A percentile compares a stretch with the other conserved stretches of the same genome.
Evolutionary conservation across 2,888 invertebrate species (phyloP).

Genomic region (Pheosia gnoma): DNA sequence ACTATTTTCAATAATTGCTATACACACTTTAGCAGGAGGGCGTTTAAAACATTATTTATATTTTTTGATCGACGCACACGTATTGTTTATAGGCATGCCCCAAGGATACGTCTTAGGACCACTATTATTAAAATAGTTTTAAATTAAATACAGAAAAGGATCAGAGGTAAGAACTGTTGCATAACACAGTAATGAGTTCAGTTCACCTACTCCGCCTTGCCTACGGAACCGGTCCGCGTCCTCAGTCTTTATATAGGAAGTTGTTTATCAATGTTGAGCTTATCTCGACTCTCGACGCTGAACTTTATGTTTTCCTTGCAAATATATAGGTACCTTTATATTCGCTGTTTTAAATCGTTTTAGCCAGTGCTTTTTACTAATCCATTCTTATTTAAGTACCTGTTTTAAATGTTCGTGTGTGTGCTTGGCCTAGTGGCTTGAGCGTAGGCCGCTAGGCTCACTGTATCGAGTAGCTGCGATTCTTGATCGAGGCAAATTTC

Average conservation of each 20-base stretch:
- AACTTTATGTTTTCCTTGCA: slow-evolving; percentile 23
- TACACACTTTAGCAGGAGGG: too few relatives aligned
- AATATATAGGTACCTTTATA: slow-evolving; percentile 14
- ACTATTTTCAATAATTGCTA: too few relatives aligned
- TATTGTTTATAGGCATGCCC: neutral
- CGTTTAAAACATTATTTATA: too few relatives aligned
- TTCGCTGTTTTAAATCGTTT: neutral
- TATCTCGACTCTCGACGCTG: slow-evolving; percentile 13
- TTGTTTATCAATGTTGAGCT: slow-evolving; percentile 29
- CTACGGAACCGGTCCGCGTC: slow-evolving; percentile 30
- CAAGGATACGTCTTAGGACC: neutral
- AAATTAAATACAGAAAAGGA: neutral
- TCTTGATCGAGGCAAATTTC: too few relatives aligned
- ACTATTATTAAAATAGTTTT: neutral
- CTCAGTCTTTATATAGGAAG: slow-evolving; percentile 39
- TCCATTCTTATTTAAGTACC: too few relatives aligned
- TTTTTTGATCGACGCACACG: neutral
- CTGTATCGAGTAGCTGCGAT: too few relatives aligned
- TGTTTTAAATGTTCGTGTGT: too few relatives aligned
- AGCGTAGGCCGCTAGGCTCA: too few relatives aligned
- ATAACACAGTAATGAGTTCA: slow-evolving; percentile 13
- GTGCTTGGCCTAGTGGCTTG: too few relatives aligned
- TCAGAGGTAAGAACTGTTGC: slow-evolving; percentile 9
- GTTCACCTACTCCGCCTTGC: slow-evolving; percentile 28
- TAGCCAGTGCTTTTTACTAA: too few relatives aligned